Conservation (phyloP, 2,113 vertebrate genomes). For the Cephalopholis sonnerati region DNA sequence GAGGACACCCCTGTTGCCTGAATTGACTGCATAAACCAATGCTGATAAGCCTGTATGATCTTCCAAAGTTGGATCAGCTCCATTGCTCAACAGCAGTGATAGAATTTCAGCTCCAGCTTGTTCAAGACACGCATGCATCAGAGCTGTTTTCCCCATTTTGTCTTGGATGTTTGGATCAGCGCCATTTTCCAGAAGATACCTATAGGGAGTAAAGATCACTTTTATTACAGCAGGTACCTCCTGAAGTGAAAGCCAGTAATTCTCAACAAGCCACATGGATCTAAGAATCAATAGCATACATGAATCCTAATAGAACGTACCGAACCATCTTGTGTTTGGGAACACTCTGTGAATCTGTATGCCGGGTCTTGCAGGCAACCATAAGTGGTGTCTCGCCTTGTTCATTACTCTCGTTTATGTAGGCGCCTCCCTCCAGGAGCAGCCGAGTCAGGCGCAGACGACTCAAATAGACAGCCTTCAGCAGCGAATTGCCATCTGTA, state of each 20-base stretch:
- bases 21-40: slow-evolving; percentile 90
- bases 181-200: slow-evolving; percentile 92
- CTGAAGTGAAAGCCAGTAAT: background rate
- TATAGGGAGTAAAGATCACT: slow-evolving; percentile 40
- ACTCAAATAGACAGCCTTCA: slow-evolving; percentile 91
- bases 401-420: slow-evolving; percentile 88
- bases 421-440: slow-evolving; percentile 89
- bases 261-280: background rate
- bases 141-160: slow-evolving; percentile 91
- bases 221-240: background rate
- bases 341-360: slow-evolving; percentile 89
- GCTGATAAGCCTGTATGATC: slow-evolving; percentile 90
- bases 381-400: slow-evolving; percentile 93
- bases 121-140: slow-evolving; percentile 93
- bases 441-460: slow-evolving; percentile 92
- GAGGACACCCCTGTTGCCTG: slow-evolving; percentile 88
- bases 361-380: slow-evolving; percentile 91
- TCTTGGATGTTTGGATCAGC: slow-evolving; percentile 96
- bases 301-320: slow-evolving; percentile 51
- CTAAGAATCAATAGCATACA: background rate
- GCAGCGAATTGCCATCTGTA: slow-evolving; percentile 90
- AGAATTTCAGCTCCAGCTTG: slow-evolving; percentile 88
- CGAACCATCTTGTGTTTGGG: slow-evolving; percentile 92
- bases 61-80: slow-evolving; percentile 92
- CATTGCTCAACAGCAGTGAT: slow-evolving; percentile 86